phyloP scores from a whole-genome alignment of 2,797 vertebrate species.

The Pseudotriccus pelzelni region DNA sequence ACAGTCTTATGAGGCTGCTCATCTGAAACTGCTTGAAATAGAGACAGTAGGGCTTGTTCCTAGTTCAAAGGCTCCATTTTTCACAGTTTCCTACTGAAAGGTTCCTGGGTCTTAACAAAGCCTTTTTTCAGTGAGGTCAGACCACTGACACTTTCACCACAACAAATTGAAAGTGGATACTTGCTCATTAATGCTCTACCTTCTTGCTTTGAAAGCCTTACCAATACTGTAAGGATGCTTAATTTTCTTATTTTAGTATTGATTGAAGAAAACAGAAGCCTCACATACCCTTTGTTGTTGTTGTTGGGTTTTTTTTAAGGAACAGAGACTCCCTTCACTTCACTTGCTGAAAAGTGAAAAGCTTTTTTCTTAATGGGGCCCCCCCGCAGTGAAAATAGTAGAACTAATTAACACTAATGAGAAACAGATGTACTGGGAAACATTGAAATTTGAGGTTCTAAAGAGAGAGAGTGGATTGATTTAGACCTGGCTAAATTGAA shows the following conservation, averaged over 20 bases:
- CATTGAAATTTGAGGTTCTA: conserved; percentile 11
- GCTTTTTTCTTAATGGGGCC: conserved; percentile 25
- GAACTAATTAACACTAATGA: conserved; percentile 43
- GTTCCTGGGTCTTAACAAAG: not conserved
- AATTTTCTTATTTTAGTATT: not conserved
- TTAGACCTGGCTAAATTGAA: not conserved
- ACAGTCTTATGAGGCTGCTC: not conserved
- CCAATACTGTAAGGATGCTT: not conserved
- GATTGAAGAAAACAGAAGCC: not conserved
- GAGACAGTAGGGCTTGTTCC: not conserved
- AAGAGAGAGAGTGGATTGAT: conserved; percentile 24
- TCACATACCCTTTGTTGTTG: not conserved
- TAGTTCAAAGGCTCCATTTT: not conserved
- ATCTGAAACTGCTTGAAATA: not conserved
- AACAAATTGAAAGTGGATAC: not conserved
- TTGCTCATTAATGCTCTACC: not conserved
- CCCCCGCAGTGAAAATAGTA: conserved; percentile 16
- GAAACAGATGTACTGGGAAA: conserved; percentile 24
- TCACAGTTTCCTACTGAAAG: not conserved
- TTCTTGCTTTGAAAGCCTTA: not conserved
- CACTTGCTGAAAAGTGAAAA: conserved; percentile 29
- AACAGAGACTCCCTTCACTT: not conserved
- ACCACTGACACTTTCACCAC: not conserved
- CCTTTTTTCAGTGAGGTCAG: not conserved
- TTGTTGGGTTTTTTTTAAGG: not conserved